Evolutionary conservation across 1,140 invertebrate genomes (phyloP), one percentile per base, ranked within the genome.

Genomic region (Triops longicaudatus): DNA sequence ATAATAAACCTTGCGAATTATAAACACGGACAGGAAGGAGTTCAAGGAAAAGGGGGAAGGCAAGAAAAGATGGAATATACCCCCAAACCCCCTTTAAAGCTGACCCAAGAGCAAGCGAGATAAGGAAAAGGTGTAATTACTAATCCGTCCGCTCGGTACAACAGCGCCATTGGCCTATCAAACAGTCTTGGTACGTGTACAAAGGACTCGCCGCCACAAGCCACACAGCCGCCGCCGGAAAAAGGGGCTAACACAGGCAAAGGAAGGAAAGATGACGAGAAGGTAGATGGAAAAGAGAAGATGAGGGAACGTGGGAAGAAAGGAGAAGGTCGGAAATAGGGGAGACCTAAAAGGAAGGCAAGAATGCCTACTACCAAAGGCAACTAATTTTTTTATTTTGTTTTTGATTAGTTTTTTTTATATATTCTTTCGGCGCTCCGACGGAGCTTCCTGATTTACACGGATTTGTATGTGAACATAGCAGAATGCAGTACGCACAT

Each of bases 101-200:
- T 63, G 50, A 63, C 17, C 50, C n/a, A n/a, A 63, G 50, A 63
- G 50, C 50, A 63, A 63, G 44, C 44, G 22, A 63, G 50, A 63
- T 63, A 63, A 63, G 50, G 31, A 63, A 63, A 63, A 63, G 50
- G 50, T 63, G 50, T 63, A 63, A 63, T 63, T 63, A 63, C 50
- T 63, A 63, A 63, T 63, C 50, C 50, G 50, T 63, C 50, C 50
- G 50, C n/a, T 63, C 50, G 50, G 50, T 63, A 63, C 50, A 63
- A 63, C 50, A 63, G 50, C 50, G 50, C 50, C 50, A 63, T 63
- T 63, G 50, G 50, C 50, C 50, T 63, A 63, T 63, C 50, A 63
- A 63, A 17, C 50, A 37, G 31, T 37, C 31, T 2, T 37, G 31
- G 50, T 63, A 9, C 22, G 14, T 63, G 43, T 44, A 63, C 14